Evolutionary conservation across 1,140 invertebrate species (phyloP), one percentile per base, ranked within the genome.

Genomic region (Microplitis mediator): DNA sequence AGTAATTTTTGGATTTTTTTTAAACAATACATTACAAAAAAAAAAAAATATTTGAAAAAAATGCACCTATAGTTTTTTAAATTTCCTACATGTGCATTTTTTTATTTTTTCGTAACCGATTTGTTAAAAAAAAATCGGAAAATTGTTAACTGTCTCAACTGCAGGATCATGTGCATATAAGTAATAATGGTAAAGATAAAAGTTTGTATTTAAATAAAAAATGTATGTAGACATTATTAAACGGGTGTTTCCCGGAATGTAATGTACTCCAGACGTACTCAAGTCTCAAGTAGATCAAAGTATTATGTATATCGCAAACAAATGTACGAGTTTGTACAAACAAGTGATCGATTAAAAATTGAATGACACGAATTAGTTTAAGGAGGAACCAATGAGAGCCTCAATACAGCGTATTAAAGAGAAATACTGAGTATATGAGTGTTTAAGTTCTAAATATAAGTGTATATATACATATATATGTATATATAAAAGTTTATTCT

Each of bases 301-400:
- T 36, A 56, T 52, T 45, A 54, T 45, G 39, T 45, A 13, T 54
- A 66, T 56, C 13, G n/a, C 14, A 60, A 60, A 39, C n/a, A 9
- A 14, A 45, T 45, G 39, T 45, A 45, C 36, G 36, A 34, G 23
- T 11, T 39, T 32, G 8, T 9, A 45, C 39, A 31, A 4, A 35
- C 14, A 58, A 67, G 14, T 35, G 51, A 72, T 61, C 69, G 45
- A 63, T 72, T 65, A 67, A 67, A 62, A 67, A 72, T 67, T 61
- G 14, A 67, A 39, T 51, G 64, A 72, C 36, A 65, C 35, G 51
- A 56, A 72, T 72, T 56, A 60, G 23, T 35, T 4, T 3, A 58
- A n/a, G 61, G 54, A 52, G 36, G 11, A 45, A 45, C 39, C 39
- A 65, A 45, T 51, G 36, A 65, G 4, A 50, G 13, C 4, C 8